Evolutionary conservation across 2,888 invertebrate genomes (phyloP), one percentile per base, ranked within the genome.

Genomic region (Drosophila mercatorum): DNA sequence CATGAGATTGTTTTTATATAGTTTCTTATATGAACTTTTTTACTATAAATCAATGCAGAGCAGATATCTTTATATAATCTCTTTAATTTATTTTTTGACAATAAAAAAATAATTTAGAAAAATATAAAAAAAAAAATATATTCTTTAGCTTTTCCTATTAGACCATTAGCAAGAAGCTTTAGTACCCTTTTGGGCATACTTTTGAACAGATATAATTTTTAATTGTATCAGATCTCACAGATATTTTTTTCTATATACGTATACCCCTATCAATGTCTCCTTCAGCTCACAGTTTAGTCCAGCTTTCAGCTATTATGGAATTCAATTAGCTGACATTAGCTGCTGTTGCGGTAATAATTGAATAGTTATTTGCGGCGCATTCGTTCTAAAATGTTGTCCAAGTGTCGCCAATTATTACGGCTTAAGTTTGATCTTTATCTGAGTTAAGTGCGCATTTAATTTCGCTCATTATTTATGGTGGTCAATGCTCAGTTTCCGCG

Each of bases 401-500:
- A 85, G 72, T 68, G 74, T 67, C 41, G 62, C 5, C 80, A 77
- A 80, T 85, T 75, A 89, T 73, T 84, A 80, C 78, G 75, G 73
- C 73, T 72, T 79, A 73, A 75, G 68, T 72, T 84, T 81, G 78
- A 89, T 87, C 74, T 81, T 74, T 68, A 77, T 81, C 87, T 84
- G 81, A 83, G 87, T 83, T 84, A 87, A 87, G 87, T 83, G 80
- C 47, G 52, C 71, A 46, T 68, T 85, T 89, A 89, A 85, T 89
- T 81, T 87, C 68, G 75, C 81, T 83, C 84, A 85, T 85, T 85
- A 89, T 89, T 87, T 74, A 89, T 71, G 78, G 65, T 72, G 72
- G 62, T 52, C 68, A 62, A 71, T 67, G 68, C 63, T 52, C 60
- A 55, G 72, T 69, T 78, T 80, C 73, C 69, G 74, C 69, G 44